Evolutionary conservation across 2,888 invertebrate genomes (phyloP).

Genomic region (Salticus scenicus): DNA sequence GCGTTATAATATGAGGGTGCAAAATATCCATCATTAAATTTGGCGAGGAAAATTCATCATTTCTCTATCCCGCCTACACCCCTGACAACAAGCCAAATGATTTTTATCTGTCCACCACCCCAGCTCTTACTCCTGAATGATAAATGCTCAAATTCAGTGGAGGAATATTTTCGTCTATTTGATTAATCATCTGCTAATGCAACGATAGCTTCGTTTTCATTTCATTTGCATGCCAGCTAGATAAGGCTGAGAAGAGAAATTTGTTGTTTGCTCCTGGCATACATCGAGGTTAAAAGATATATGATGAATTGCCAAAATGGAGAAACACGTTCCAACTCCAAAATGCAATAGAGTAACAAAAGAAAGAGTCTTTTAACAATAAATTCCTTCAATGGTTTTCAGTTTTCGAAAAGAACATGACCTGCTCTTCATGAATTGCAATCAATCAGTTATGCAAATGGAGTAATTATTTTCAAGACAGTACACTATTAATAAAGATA

Average conservation of each 20-base stretch:
- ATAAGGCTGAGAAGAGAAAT: background rate
- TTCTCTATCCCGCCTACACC: background rate
- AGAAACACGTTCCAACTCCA: background rate
- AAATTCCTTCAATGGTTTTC: background rate
- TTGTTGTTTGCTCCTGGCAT: constrained; percentile 6
- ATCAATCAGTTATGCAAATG: background rate
- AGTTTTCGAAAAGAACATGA: background rate
- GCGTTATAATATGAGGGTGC: background rate
- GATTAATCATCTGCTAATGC: constrained; percentile 17
- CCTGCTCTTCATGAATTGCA: background rate
- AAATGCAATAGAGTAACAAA: background rate
- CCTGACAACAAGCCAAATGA: constrained; percentile 8
- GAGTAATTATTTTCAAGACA: too few relatives aligned
- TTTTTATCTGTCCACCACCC: constrained; percentile 19
- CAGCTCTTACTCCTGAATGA: background rate
- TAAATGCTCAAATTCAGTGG: background rate
- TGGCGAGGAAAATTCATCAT: background rate
- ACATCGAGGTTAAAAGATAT: constrained; percentile 5
- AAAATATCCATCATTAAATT: background rate
- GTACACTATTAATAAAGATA: too few relatives aligned
- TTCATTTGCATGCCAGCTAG: background rate
- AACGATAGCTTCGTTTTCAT: background rate
- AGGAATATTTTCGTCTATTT: constrained; percentile 10
- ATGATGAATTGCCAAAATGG: constrained; percentile 6
- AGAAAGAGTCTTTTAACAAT: background rate